Base-by-base conservation (phyloP, 2,113 vertebrate species). In the Chamaea fasciata region DNA sequence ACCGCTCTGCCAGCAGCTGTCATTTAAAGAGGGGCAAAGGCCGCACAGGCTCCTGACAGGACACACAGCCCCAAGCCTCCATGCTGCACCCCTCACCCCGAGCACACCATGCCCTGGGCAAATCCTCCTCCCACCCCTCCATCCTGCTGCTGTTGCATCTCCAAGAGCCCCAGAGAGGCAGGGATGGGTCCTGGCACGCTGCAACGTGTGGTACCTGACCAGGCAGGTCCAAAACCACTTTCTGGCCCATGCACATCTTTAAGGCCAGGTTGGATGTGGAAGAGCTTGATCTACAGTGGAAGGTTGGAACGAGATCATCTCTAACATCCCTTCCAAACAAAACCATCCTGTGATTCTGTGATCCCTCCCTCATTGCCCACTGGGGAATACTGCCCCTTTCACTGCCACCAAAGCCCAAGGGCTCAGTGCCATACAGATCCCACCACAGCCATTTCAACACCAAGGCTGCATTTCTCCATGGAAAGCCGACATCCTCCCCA, bases 1-100 rank as follows among this genome's bases (percentile, higher is more conserved):
- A 28, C 28, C 0, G 0, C 13, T 6, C 33, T 39, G 55, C 57
- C 79, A 47, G 35, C 37, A 56, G 76, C 16, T 6, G 1, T 41
- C 30, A 39, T 65, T 69, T 39, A 80, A 57, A 70, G 50, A 47
- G 60, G 30, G 33, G 27, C 0, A 1, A 88, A 65, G n/a, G 30
- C 46, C 0, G 0, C 56, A 24, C 3, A 5, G 37, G 37, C 11
- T 76, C 30, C 49, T 39, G 56, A 50, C 1, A 4, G 57, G 27
- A 57, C n/a, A 41, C 3, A 31, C 27, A 75, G 67, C 14, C 57
- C n/a, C 37, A 28, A 55, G n/a, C 13, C 44, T 31, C 9, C 16
- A 1, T 2, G 37, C 27, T 56, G 33, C 22, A 23, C 11, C 16
- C 35, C 3, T 3, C 14, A 23, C 18, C 15, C 26, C 0, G 0